These are phyloP conservation scores for Parauchenoglanis punctatus DNA, from an alignment of 2,797 vertebrate genomes.

Conservation along the genomic window DNA sequence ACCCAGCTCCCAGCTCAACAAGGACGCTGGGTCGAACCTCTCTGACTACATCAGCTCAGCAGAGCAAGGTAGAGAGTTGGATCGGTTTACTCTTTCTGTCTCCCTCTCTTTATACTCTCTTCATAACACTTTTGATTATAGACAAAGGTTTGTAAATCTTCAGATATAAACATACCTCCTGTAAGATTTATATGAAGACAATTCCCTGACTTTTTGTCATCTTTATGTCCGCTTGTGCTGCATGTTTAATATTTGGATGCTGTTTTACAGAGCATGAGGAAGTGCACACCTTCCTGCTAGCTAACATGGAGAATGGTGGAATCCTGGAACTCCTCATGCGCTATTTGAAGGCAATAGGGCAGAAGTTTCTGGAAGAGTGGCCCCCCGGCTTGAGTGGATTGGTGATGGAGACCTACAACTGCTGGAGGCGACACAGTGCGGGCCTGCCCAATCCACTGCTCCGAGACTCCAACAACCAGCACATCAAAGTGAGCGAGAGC, in stretches of 20 bases:
- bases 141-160: not conserved
- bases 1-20: constrained; percentile 75
- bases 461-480: constrained; percentile 86
- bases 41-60: constrained; percentile 84
- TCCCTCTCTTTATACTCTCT: not conserved
- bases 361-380: constrained; percentile 88
- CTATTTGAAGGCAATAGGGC: constrained; percentile 91
- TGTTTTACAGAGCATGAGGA: constrained; percentile 83
- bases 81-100: not conserved
- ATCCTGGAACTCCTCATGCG: constrained; percentile 92
- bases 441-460: constrained; percentile 93
- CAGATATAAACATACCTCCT: not conserved
- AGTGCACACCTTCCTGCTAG: constrained; percentile 88
- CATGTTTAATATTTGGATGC: not conserved
- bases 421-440: constrained; percentile 91
- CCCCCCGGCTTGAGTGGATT: constrained; percentile 84
- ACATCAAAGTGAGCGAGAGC: constrained; percentile 80
- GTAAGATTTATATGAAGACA: not conserved
- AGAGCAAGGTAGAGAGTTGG: constrained; percentile 82
- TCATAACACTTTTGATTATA: not conserved
- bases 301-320: constrained; percentile 88
- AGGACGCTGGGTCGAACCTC: constrained; percentile 73
- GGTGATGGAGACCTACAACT: constrained; percentile 85
- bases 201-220: not conserved
- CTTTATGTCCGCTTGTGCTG: not conserved